Percentiles rank a stretch among this genome's conserved stretches.
Evolutionary conservation across 2,888 invertebrate genomes (phyloP).

Genomic region (Trypoxylon attenuatum): DNA sequence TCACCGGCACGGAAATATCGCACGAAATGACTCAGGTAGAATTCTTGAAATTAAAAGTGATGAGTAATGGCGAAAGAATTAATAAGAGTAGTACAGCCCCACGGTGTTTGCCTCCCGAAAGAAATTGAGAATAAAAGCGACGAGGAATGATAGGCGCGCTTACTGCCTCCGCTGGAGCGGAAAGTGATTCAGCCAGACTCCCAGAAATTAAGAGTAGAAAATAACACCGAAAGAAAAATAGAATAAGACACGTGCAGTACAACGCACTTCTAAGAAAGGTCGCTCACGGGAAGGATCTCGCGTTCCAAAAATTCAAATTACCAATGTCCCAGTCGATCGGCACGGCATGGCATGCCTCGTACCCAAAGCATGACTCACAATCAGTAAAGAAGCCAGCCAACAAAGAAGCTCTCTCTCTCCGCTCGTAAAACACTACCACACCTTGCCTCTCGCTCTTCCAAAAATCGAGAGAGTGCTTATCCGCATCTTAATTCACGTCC

Average conservation of each 20-base stretch:
- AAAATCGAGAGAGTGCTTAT: not conserved
- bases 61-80: slow-evolving; percentile 13
- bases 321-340: not conserved
- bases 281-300: not conserved
- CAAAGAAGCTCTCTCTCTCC: slow-evolving; percentile 24
- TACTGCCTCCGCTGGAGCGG: slow-evolving; percentile 3
- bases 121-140: not conserved
- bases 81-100: slow-evolving; percentile 2
- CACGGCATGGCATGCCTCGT: slow-evolving; percentile 15
- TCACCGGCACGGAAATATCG: slow-evolving; percentile 5
- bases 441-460: not conserved
- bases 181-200: slow-evolving; percentile 22
- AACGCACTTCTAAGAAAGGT: not conserved
- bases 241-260: slow-evolving; percentile 1
- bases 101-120: too few species aligned
- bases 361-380: slow-evolving; percentile 21
- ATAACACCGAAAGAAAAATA: not conserved
- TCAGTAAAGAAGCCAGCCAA: slow-evolving; percentile 24
- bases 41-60: slow-evolving; percentile 23
- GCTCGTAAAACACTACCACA: slow-evolving; percentile 18
- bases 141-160: not conserved
- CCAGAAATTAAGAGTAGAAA: slow-evolving; percentile 4
- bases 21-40: slow-evolving; percentile 25
- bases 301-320: not conserved
- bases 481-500: not conserved